Base-by-base conservation (phyloP, 2,888 invertebrate species). In the Therioaphis trifolii region DNA sequence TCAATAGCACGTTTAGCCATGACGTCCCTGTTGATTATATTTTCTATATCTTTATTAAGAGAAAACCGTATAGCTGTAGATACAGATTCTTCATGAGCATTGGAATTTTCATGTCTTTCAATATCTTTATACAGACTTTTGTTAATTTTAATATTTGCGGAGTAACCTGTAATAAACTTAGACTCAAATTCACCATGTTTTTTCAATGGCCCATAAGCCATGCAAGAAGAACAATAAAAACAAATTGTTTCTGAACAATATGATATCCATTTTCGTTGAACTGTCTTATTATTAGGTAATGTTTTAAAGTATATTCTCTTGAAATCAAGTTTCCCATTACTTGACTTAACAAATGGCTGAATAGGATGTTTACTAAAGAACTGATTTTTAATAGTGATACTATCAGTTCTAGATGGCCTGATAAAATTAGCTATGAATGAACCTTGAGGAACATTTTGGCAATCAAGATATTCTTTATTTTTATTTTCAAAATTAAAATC, bases 191-290 rank as follows among this genome's bases (percentile, higher is more conserved):
- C 35, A 7, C n/a, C 35, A 29, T 18, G 11, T 9, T 29, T 63
- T 63, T 29, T 18, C 1, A 15, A 43, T 43, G 61, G 14, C 4
- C 63, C 29, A 29, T 63, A 63, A 18, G 63, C 63, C 63, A 63
- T 63, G 18, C 63, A 63, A 27, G 29, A 15, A 29, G 63, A 63
- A 35, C 35, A 66, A 18, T 66, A 5, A 1, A 66, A 66, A 66
- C 15, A 35, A 29, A 12, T 35, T n/a, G 18, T 66, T 9, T 66
- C 35, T 9, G 35, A 1, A 66, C 35, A 66, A n/a, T 66, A 66
- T 35, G 35, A 66, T 18, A 66, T n/a, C 66, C 29, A 66, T 35
- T 66, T 66, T 66, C 66, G 21, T 66, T 66, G 66, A 35, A 66
- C 9, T 21, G n/a, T n/a, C 3, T 66, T 21, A 35, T 35, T 35